Evolutionary conservation across 2,888 invertebrate species (phyloP).

Genomic region (Ormyrus pomaceus): DNA sequence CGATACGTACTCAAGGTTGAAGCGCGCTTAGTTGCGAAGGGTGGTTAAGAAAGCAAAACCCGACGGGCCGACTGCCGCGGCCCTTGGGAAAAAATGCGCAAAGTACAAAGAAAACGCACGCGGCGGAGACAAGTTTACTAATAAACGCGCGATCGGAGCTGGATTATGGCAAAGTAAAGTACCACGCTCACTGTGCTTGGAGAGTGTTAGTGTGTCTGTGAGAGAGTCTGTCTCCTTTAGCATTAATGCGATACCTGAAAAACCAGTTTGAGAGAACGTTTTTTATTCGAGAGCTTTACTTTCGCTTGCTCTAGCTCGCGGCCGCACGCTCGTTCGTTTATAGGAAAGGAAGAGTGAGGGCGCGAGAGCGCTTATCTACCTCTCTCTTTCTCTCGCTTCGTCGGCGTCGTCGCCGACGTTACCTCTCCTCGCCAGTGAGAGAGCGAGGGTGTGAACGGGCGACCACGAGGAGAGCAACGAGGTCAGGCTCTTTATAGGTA

Average conservation of each 20-base stretch:
- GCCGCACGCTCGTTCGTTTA: neutral
- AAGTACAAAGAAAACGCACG: neutral
- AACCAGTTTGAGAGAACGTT: slow-evolving; percentile 69
- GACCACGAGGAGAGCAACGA: slow-evolving; percentile 44
- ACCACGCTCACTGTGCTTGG: no score
- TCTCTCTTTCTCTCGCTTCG: slow-evolving; percentile 2
- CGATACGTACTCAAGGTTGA: no score
- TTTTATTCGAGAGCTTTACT: slow-evolving; percentile 67
- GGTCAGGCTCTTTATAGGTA: slow-evolving; percentile 41
- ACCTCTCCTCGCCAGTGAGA: neutral
- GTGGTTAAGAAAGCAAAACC: no score
- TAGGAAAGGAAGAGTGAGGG: slow-evolving; percentile 70
- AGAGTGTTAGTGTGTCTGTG: neutral
- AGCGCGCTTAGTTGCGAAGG: no score
- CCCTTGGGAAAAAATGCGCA: neutral
- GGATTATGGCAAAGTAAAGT: slow-evolving; percentile 13
- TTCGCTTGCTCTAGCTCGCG: slow-evolving; percentile 66
- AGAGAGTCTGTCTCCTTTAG: slow-evolving; percentile 61
- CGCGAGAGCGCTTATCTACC: slow-evolving; percentile 52
- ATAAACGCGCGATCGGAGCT: neutral
- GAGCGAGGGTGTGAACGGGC: slow-evolving; percentile 47
- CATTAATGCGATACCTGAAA: slow-evolving; percentile 70
- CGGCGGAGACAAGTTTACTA: neutral
- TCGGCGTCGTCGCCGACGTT: neutral
- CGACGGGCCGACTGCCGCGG: no score